Conservation (phyloP, 1,140 invertebrate genomes). For the Sesamia nonagrioides region DNA sequence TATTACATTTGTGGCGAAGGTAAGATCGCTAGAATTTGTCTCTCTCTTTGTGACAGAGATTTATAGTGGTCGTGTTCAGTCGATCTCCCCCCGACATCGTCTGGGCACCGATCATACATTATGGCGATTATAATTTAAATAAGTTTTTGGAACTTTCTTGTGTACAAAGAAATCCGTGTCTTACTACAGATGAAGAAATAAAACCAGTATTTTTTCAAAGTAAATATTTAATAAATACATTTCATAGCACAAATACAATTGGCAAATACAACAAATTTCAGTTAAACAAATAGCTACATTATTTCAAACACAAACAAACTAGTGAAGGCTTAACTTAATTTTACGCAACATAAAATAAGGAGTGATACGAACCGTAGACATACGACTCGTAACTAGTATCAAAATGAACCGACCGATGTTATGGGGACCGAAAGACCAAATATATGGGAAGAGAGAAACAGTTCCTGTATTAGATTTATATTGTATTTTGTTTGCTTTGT, state of each 20-base stretch:
- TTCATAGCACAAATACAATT: background rate
- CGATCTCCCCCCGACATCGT: constrained; percentile 19
- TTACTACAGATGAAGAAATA: no score
- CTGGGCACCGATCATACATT: constrained; percentile 19
- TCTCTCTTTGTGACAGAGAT: constrained; percentile 57
- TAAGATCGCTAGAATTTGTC: constrained; percentile 55
- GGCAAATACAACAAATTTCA: background rate
- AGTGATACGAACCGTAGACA: background rate
- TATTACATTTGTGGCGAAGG: background rate
- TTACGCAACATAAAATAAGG: constrained; percentile 44
- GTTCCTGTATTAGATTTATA: constrained; percentile 39
- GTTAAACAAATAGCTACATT: constrained; percentile 1
- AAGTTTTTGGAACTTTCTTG: background rate
- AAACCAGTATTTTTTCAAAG: no score
- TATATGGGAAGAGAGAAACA: constrained; percentile 46
- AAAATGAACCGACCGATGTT: constrained; percentile 68
- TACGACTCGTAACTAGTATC: constrained; percentile 38
- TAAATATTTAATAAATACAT: no score
- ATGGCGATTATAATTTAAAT: constrained; percentile 6
- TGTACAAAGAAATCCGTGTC: background rate
- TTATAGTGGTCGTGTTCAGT: constrained; percentile 50
- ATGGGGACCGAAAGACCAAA: constrained; percentile 52
- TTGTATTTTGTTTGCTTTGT: constrained; percentile 28
- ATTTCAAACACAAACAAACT: constrained; percentile 20
- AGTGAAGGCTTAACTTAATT: constrained; percentile 36